A percentile compares a stretch with the other conserved stretches of the same genome.
phyloP scores from a whole-genome alignment of 2,797 vertebrate genomes.

The Enteromius treurensis region DNA sequence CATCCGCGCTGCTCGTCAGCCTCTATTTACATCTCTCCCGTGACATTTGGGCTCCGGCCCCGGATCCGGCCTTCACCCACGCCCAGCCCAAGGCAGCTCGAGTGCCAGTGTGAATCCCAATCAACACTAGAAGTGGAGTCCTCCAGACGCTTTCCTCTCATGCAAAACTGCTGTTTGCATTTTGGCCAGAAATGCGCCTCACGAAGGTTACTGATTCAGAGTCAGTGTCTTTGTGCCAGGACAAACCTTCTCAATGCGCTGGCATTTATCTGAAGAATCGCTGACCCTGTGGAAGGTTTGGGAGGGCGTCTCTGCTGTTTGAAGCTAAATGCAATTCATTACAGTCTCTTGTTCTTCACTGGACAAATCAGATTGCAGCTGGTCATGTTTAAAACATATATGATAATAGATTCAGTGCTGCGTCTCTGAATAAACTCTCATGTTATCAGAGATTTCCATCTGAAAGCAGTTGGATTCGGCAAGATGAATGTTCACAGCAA shows the following conservation, averaged over 20 bases:
- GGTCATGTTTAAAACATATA: slow-evolving; percentile 44
- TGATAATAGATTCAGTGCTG: slow-evolving; percentile 43
- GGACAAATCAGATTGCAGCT: slow-evolving; percentile 35
- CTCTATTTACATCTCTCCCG: slow-evolving; percentile 44
- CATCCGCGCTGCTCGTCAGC: slow-evolving; percentile 51
- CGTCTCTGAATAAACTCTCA: slow-evolving; percentile 39
- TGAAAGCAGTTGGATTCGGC: slow-evolving; percentile 17
- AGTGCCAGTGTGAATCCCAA: slow-evolving; percentile 44
- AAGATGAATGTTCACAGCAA: slow-evolving; percentile 35
- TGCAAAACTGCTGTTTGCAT: slow-evolving; percentile 25
- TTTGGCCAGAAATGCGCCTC: background rate
- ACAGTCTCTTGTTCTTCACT: background rate
- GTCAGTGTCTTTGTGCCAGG: background rate
- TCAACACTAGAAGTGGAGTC: slow-evolving; percentile 27
- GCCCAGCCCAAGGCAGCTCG: slow-evolving; percentile 18
- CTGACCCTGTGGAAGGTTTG: slow-evolving; percentile 1
- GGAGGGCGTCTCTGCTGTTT: background rate
- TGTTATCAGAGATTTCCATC: slow-evolving; percentile 32
- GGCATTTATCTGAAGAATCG: slow-evolving; percentile 14
- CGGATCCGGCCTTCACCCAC: slow-evolving; percentile 41
- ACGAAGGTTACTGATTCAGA: background rate
- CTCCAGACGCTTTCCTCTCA: slow-evolving; percentile 1
- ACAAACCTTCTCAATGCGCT: slow-evolving; percentile 2
- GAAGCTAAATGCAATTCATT: background rate
- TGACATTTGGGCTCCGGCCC: slow-evolving; percentile 54